Base-by-base conservation (phyloP, 2,113 vertebrate species). In the Lucifuga dentata region DNA sequence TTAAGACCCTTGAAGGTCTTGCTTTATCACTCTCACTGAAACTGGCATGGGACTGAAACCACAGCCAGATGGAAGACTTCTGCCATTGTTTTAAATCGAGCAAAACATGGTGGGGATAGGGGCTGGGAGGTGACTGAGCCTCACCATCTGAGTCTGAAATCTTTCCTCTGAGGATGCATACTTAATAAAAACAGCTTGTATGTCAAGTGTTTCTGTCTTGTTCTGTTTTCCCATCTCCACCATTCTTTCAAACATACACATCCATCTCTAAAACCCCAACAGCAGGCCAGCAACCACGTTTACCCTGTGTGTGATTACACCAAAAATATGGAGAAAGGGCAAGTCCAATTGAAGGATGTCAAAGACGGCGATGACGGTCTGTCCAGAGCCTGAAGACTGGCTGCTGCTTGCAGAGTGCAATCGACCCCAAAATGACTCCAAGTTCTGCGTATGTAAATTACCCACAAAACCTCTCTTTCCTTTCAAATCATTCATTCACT, bases 61-160 rank as follows among this genome's bases (percentile, higher is more conserved):
- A 65, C 71, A 80, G 82, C 79, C 90, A 87, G 80, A 89, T 89
- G 88, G 80, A 81, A 45, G 66, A 75, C 57, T 65, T 73, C 26
- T 83, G 66, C 57, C 75, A 85, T 88, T 89, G 87, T 82, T 85
- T 81, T 86, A 55, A 79, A 79, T 82, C 74, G 64, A 83, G 73
- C 49, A 75, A 53, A 45, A 74, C 29, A 36, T 16, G 24, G 53
- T 57, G n/a, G 3, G 26, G 59, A 68, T 50, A 13, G 32, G 68
- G 59, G 62, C 39, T 40, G 46, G 52, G 26, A n/a, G 26, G 26
- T 29, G 26, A 29, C 3, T 13, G 43, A 53, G 38, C 38, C 39
- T 80, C 68, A 45, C 62, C 32, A 29, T 65, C 59, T 17, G 21
- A 73, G 52, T 65, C 61, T 29, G 20, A 72, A 66, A 78, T 59